These are phyloP conservation scores for Procavia capensis DNA, from an alignment of 2,113 vertebrate species.

Conservation along the genomic window DNA sequence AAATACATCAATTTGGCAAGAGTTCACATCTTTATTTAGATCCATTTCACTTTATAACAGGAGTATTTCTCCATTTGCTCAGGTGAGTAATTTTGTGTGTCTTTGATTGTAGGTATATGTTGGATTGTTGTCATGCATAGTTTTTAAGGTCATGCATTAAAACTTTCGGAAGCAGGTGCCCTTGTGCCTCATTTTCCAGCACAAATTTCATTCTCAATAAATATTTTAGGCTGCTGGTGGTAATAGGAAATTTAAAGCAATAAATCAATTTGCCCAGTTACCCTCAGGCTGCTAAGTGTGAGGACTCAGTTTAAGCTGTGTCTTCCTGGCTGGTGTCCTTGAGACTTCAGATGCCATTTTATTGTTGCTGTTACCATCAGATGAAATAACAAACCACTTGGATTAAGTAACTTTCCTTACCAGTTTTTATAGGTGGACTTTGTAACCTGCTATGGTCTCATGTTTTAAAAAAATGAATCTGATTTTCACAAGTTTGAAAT, in stretches of 20 bases:
- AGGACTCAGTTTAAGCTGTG: background rate
- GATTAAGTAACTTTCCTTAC: background rate
- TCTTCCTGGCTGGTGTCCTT: background rate
- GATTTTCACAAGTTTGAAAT: conserved; percentile 38
- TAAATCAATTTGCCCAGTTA: background rate
- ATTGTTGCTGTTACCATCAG: background rate
- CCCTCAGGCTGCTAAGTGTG: background rate
- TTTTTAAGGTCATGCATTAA: background rate
- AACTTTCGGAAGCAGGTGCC: background rate
- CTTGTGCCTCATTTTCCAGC: background rate
- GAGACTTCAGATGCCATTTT: background rate
- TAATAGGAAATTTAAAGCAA: background rate
- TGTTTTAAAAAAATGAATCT: conserved; percentile 3
- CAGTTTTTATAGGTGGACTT: background rate
- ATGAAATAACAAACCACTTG: background rate
- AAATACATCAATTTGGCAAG: background rate
- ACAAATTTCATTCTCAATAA: background rate
- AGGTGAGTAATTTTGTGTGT: background rate
- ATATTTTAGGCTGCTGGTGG: background rate
- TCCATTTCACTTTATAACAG: background rate
- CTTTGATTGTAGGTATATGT: background rate
- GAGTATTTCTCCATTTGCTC: background rate
- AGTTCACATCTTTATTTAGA: background rate
- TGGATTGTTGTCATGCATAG: background rate
- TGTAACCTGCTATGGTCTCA: background rate